A percentile compares a stretch with the other conserved stretches of the same genome.
Evolutionary conservation across 2,797 vertebrate species (phyloP).

Genomic region (Pantherophis vulpinus): DNA sequence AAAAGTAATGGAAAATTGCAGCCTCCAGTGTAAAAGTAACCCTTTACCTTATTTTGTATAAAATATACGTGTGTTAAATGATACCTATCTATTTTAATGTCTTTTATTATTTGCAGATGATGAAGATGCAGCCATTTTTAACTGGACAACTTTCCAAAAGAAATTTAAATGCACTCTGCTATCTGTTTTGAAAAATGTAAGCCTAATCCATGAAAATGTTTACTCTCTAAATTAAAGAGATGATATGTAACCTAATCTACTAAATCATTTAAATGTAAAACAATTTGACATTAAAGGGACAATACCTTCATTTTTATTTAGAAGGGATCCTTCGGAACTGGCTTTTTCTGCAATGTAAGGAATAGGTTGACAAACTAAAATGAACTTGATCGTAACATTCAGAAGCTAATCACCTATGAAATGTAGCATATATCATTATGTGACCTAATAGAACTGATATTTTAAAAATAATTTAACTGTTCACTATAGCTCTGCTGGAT

Average conservation of each 20-base stretch:
- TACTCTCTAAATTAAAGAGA: neutral
- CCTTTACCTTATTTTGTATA: neutral
- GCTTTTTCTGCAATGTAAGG: neutral
- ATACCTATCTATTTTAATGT: neutral
- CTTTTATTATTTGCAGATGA: constrained; percentile 65
- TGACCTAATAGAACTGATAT: neutral
- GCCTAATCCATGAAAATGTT: constrained; percentile 47
- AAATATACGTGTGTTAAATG: constrained; percentile 4
- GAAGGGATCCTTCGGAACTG: neutral
- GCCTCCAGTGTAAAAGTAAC: neutral
- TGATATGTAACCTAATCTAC: neutral
- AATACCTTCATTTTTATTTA: neutral
- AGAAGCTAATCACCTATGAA: neutral
- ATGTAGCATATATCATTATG: neutral
- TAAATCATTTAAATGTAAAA: neutral
- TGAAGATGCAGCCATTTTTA: constrained; percentile 69
- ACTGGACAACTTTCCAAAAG: constrained; percentile 79
- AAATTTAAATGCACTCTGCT: constrained; percentile 80
- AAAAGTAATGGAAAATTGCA: neutral
- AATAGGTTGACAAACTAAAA: neutral
- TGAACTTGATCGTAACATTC: neutral
- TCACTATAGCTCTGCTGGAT: neutral
- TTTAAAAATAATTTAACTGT: neutral
- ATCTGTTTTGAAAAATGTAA: constrained; percentile 84
- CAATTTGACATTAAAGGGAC: neutral